Evolutionary conservation across 2,113 vertebrate genomes (phyloP).

Genomic region (Platysteira castanea): DNA sequence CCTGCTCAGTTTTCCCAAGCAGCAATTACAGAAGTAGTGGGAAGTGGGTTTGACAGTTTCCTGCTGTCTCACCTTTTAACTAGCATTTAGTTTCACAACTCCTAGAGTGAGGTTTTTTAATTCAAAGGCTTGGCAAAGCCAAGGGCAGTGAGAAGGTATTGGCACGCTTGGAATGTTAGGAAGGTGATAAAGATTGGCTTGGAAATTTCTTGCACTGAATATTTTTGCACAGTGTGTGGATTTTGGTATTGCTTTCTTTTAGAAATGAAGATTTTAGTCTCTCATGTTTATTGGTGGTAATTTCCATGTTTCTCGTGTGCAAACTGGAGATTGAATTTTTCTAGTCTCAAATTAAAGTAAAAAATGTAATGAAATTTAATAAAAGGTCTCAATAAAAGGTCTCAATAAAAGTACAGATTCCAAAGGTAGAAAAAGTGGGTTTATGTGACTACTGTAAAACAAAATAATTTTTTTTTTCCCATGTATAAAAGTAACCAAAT

Average conservation of each 20-base stretch:
- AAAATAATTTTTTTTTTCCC: background rate
- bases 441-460: background rate
- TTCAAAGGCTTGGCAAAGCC: background rate
- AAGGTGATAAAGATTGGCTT: background rate
- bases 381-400: background rate
- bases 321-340: background rate
- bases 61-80: slow-evolving; percentile 24
- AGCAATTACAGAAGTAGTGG: background rate
- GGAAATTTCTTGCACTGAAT: background rate
- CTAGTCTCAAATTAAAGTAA: background rate
- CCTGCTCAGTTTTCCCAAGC: background rate
- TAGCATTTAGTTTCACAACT: background rate
- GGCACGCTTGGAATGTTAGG: background rate
- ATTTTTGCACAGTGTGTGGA: background rate
- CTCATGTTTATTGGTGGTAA: background rate
- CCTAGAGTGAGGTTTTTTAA: background rate
- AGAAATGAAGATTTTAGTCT: background rate
- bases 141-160: background rate
- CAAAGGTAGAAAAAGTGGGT: background rate
- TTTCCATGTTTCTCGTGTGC: background rate
- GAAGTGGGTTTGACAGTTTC: background rate
- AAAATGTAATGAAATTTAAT: background rate
- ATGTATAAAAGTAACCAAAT: background rate
- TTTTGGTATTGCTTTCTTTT: background rate
- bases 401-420: background rate